A percentile compares a stretch with the other conserved stretches of the same genome.
Evolutionary conservation across 2,888 invertebrate species (phyloP).

Genomic region (Falcaria lacertinaria): DNA sequence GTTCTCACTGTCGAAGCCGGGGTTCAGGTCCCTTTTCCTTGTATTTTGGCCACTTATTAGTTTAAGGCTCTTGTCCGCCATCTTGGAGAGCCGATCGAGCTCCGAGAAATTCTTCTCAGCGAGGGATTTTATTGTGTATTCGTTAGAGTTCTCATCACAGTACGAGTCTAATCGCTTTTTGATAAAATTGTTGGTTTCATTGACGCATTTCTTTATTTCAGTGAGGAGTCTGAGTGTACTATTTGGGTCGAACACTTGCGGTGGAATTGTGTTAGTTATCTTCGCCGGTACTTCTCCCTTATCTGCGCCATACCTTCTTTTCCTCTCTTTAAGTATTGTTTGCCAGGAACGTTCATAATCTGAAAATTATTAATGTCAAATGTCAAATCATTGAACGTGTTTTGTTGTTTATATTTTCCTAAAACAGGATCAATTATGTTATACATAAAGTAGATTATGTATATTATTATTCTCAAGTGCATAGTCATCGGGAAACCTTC

Average conservation of each 20-base stretch:
- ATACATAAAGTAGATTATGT: too few species aligned
- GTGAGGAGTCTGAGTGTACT: slow-evolving; percentile 61
- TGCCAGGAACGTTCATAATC: slow-evolving; percentile 83
- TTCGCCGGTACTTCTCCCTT: slow-evolving; percentile 24
- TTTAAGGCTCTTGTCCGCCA: slow-evolving; percentile 69
- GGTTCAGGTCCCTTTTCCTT: slow-evolving; percentile 56
- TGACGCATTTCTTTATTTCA: slow-evolving; percentile 66
- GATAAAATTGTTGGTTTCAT: slow-evolving; percentile 68
- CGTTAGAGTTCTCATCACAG: slow-evolving; percentile 24
- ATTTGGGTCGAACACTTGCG: slow-evolving; percentile 42
- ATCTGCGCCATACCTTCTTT: slow-evolving; percentile 71
- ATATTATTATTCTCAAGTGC: too few species aligned
- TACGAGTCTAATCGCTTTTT: slow-evolving; percentile 56
- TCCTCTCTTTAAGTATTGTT: slow-evolving; percentile 81
- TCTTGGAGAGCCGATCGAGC: slow-evolving; percentile 63
- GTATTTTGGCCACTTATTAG: slow-evolving; percentile 57
- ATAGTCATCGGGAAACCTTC: too few species aligned
- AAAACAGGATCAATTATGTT: slow-evolving; percentile 1
- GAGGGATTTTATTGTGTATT: slow-evolving; percentile 54
- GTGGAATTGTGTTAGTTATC: slow-evolving; percentile 20
- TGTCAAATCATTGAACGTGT: neutral
- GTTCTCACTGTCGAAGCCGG: slow-evolving; percentile 65
- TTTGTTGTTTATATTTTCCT: too few species aligned
- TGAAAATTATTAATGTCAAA: slow-evolving; percentile 55
- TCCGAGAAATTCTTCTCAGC: slow-evolving; percentile 73